Conservation (phyloP, 2,113 vertebrate genomes). For the Macquaria ambigua region DNA sequence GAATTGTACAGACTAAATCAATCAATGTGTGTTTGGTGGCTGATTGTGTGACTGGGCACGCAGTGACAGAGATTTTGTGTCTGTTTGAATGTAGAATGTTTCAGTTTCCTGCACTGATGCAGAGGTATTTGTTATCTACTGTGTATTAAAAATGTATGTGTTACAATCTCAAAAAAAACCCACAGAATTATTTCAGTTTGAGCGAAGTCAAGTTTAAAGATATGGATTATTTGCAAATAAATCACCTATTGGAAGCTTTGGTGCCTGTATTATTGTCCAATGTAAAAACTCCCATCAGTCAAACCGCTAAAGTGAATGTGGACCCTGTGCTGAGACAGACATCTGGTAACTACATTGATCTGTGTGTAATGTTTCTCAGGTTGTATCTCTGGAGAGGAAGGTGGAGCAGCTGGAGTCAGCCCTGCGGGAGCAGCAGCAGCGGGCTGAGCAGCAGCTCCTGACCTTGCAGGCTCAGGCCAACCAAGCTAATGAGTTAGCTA, state of each 20-base stretch:
- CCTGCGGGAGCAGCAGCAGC: conserved; percentile 57
- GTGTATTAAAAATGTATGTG: neutral
- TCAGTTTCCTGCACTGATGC: neutral
- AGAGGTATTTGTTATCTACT: neutral
- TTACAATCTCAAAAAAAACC: neutral
- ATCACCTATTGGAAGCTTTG: neutral
- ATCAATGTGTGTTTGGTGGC: too few species aligned
- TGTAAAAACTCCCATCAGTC: neutral
- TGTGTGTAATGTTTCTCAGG: conserved; percentile 23
- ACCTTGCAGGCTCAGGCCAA: conserved; percentile 13
- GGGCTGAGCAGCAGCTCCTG: conserved; percentile 39
- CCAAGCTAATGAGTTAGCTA: conserved; percentile 14
- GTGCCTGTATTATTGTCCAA: neutral
- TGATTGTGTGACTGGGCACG: too few species aligned
- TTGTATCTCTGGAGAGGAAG: conserved; percentile 52
- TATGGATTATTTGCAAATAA: neutral
- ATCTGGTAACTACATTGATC: neutral
- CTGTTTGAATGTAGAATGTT: too few species aligned
- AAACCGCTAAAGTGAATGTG: neutral
- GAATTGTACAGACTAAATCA: too few species aligned
- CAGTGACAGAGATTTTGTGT: too few species aligned
- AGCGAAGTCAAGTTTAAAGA: neutral
- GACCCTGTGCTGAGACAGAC: neutral
- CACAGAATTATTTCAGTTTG: neutral
- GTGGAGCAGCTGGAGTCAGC: conserved; percentile 45